These are phyloP conservation scores for Diloba caeruleocephala DNA, from an alignment of 2,888 invertebrate species.

Conservation along the genomic window DNA sequence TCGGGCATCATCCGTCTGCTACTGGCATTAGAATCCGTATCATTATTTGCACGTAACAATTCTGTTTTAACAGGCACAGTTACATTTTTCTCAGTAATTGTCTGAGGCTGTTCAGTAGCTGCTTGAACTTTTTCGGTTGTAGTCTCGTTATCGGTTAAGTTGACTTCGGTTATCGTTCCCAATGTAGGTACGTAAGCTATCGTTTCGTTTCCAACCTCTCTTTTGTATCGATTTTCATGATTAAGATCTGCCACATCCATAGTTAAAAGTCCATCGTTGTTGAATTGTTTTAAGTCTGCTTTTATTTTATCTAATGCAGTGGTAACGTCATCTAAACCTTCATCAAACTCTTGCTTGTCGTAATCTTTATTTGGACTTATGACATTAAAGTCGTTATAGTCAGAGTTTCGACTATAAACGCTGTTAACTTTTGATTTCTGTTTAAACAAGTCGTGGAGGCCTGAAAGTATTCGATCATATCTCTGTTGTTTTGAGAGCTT, in stretches of 20 bases:
- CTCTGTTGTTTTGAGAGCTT: neutral
- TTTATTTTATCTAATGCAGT: constrained; percentile 15
- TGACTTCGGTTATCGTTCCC: neutral
- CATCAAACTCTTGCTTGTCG: neutral
- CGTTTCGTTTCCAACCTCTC: constrained; percentile 17
- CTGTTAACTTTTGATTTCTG: neutral
- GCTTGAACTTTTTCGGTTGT: constrained; percentile 2
- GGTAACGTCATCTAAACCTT: constrained; percentile 2
- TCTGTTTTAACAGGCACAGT: neutral
- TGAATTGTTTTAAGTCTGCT: constrained; percentile 6
- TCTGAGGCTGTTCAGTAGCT: constrained; percentile 1
- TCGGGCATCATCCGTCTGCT: constrained; percentile 17
- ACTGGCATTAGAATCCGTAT: constrained; percentile 1
- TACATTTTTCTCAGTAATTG: neutral
- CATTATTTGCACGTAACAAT: neutral
- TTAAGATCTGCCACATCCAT: neutral
- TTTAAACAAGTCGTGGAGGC: neutral
- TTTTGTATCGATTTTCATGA: constrained; percentile 12
- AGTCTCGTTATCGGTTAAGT: neutral
- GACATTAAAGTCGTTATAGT: neutral
- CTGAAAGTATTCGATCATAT: constrained; percentile 11
- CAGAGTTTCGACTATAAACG: neutral
- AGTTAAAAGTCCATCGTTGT: constrained; percentile 3
- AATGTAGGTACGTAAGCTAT: neutral
- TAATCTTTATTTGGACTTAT: neutral